Evolutionary conservation across 92 coral and sea anemone species (phyloP).

Genomic region (Porites cylindrica): DNA sequence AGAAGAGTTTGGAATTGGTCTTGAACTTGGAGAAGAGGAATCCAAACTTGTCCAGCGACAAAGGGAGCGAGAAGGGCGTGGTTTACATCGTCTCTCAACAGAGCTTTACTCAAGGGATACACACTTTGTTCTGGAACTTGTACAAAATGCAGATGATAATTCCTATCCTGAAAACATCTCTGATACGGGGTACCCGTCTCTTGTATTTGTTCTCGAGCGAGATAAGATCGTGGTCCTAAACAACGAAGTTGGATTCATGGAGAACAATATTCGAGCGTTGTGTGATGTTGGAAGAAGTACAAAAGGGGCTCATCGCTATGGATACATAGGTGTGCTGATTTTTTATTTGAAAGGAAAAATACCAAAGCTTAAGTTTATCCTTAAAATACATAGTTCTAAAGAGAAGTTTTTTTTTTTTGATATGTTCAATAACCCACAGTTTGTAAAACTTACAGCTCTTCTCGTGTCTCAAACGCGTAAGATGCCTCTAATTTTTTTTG

Average conservation of each 20-base stretch:
- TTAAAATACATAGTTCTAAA: no score
- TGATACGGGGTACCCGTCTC: conserved; percentile 66
- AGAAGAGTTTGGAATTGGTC: conserved; percentile 94
- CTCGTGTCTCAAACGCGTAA: no score
- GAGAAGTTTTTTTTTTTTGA: no score
- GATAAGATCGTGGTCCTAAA: conserved; percentile 81
- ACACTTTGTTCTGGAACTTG: conserved; percentile 93
- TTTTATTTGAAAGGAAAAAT: no score
- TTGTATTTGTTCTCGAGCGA: conserved; percentile 77
- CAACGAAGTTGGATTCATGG: conserved; percentile 88
- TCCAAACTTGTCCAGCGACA: conserved; percentile 82
- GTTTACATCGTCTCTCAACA: conserved; percentile 84
- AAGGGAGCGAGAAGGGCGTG: conserved; percentile 90
- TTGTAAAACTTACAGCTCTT: no score
- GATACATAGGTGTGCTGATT: conserved; percentile 84
- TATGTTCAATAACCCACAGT: no score
- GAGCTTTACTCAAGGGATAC: conserved; percentile 94
- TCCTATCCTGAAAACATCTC: conserved; percentile 56
- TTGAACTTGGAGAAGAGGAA: conserved; percentile 87
- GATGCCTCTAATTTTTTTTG: no score
- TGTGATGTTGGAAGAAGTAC: conserved; percentile 97
- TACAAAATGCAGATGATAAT: conserved; percentile 96
- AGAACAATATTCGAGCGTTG: conserved; percentile 91
- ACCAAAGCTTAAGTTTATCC: background rate
- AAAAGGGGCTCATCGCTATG: conserved; percentile 94